Evolutionary conservation across 2,888 invertebrate species (phyloP), one percentile per base, ranked within the genome.

Genomic region (Lamellibrachia columna): DNA sequence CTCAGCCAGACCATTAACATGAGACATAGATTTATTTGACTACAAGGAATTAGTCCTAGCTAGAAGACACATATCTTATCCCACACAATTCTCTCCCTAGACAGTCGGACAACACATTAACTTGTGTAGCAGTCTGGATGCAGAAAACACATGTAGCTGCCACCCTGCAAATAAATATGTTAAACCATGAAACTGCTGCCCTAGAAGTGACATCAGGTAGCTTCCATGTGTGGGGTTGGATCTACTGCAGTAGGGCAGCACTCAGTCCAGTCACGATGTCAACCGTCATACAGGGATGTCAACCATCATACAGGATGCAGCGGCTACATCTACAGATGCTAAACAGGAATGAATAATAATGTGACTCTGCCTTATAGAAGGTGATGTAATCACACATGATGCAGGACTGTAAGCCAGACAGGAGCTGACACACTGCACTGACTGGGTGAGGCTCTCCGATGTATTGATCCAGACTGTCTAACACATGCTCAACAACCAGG

Each of bases 381-480:
- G 75, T 75, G 22, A 75, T n/a, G 75, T 75, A 58, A 58, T 58
- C 58, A 58, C 15, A 8, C 58, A 58, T 58, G 75, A 75, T 75
- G 75, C 15, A 75, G 22, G 22, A 75, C 15, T n/a, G n/a, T 11
- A n/a, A 15, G 75, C 15, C 75, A 75, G 75, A 75, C 75, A 75
- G 75, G n/a, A n/a, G 75, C 75, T 22, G 75, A 22, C 22, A 22
- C 40, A 0, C 4, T 22, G 22, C 75, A 75, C 11, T 75, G 22
- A 22, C 75, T 22, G 22, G 75, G 15, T 75, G 75, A 11, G 75
- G 6, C 22, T 6, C 15, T 22, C 15, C 22, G 22, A 75, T 75
- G 75, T 75, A 75, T 75, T 75, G 75, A 75, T 75, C 75, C 75
- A 75, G 75, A 75, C 75, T 22, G 75, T 75, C 75, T 22, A 75